Percentiles rank a stretch among this genome's conserved stretches.
Conservation (phyloP, 92 coral and sea anemone species). For the Galaxea fascicularis region DNA sequence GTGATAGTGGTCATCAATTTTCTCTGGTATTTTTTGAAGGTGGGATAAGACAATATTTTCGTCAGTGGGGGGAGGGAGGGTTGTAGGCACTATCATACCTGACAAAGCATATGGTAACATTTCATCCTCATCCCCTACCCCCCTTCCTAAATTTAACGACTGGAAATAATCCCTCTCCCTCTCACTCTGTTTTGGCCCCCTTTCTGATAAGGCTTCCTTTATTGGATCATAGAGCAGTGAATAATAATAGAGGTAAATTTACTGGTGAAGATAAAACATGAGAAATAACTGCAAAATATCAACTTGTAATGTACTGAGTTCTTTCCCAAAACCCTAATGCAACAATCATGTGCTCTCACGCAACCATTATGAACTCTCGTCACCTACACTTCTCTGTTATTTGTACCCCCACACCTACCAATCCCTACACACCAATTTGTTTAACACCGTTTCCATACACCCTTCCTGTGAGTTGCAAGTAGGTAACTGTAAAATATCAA, state of each 20-base stretch:
- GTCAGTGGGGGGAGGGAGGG: background rate
- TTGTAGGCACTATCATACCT: background rate
- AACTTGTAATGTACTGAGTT: no score
- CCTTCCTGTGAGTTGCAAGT: slow-evolving; percentile 8
- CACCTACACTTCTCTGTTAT: background rate
- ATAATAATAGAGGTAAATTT: background rate
- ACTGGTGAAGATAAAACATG: background rate
- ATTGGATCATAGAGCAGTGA: background rate
- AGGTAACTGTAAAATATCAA: slow-evolving; percentile 24
- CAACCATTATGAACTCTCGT: slow-evolving; percentile 8
- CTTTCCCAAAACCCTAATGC: slow-evolving; percentile 8
- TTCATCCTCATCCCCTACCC: background rate
- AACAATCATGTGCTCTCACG: slow-evolving; percentile 9
- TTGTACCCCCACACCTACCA: slow-evolving; percentile 19
- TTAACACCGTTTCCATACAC: slow-evolving; percentile 22
- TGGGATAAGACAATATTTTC: background rate
- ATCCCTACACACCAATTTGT: slow-evolving; percentile 4
- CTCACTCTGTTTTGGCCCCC: slow-evolving; percentile 18
- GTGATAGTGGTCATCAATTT: slow-evolving; percentile 23
- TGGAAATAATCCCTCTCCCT: background rate
- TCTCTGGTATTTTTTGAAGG: slow-evolving; percentile 28
- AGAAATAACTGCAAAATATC: background rate
- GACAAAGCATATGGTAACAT: slow-evolving; percentile 18
- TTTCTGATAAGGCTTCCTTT: slow-evolving; percentile 3
- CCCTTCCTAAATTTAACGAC: slow-evolving; percentile 18